Base-by-base conservation (phyloP, 1,140 invertebrate genomes). In the Aphelenchoides fujianensis region DNA sequence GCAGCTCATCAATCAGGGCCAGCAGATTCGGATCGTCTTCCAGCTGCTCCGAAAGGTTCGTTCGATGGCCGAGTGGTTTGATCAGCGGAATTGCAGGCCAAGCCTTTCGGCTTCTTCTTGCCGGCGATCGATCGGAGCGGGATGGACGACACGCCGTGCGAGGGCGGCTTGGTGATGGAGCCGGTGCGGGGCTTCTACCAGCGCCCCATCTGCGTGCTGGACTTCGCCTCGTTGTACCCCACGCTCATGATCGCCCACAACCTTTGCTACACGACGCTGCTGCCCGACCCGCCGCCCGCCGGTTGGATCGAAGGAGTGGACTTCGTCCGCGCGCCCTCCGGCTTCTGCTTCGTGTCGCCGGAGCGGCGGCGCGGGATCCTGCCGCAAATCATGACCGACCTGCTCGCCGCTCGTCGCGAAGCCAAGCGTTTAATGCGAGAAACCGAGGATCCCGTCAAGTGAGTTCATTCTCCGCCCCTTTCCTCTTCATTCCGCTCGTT, bases 211-310 rank as follows among this genome's bases (percentile, higher is more conserved):
- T 93, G 95, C 7, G 99, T 97, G 1, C 87, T 99, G 16, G 97
- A 99, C 91, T 99, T 99, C 86, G 94, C 94, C 77, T 98, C 96
- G 30, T 89, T 99, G 82, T 99, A 99, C 86, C 97, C 97, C 0
- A 97, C 94, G 84, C 99, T 99, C 73, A 99, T 99, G 91, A 98
- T 98, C 90, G 97, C 97, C 5, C 95, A 99, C 82, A 99, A 99
- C 88, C 88, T 99, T 30, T 99, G 97, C 86, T 99, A 99, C 81
- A 98, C 95, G 0, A 96, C 96, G 86, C 98, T n/a, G 80, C 97
- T 32, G 30, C 76, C 7, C 72, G 79, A 61, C 27, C 32, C 7
- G 34, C n/a, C 97, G 97, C 3, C 90, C 91, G 5, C 23, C 41
- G 23, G 41, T 48, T 48, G 23, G 12, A 23, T 48, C 23, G 12